These are phyloP conservation scores for Microplitis demolitor DNA, from an alignment of 1,140 invertebrate species.

Conservation along the genomic window DNA sequence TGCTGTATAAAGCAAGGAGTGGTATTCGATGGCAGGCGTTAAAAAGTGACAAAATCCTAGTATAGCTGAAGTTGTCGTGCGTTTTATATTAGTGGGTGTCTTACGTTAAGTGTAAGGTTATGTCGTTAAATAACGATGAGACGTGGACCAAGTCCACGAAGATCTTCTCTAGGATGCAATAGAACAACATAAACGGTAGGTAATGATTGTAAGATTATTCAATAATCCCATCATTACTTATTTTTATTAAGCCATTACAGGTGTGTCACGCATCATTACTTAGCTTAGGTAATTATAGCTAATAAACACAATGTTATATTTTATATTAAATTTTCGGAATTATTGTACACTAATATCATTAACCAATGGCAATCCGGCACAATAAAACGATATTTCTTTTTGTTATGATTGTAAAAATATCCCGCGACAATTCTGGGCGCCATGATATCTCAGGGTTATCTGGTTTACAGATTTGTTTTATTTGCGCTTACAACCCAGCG, in stretches of 20 bases:
- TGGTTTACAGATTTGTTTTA: slow-evolving; percentile 22
- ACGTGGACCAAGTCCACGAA: slow-evolving; percentile 14
- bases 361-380: slow-evolving; percentile 25
- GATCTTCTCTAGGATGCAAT: slow-evolving; percentile 6
- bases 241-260: slow-evolving; percentile 21
- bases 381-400: background rate
- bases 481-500: slow-evolving; percentile 1
- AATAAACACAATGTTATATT: background rate
- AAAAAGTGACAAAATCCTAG: slow-evolving; percentile 15
- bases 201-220: slow-evolving; percentile 1
- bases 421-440: slow-evolving; percentile 20
- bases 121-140: slow-evolving; percentile 25
- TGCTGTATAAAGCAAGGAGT: background rate
- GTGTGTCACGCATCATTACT: slow-evolving; percentile 25
- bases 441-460: slow-evolving; percentile 31
- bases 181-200: slow-evolving; percentile 3
- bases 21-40: slow-evolving; percentile 10
- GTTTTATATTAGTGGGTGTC: slow-evolving; percentile 12
- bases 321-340: background rate
- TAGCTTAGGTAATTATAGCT: slow-evolving; percentile 9
- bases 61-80: slow-evolving; percentile 21
- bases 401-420: slow-evolving; percentile 4
- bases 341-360: background rate
- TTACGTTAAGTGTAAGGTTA: slow-evolving; percentile 33
- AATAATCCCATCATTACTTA: slow-evolving; percentile 3